Conservation (phyloP, 2,797 vertebrate species). For the Intellagama lesueurii region DNA sequence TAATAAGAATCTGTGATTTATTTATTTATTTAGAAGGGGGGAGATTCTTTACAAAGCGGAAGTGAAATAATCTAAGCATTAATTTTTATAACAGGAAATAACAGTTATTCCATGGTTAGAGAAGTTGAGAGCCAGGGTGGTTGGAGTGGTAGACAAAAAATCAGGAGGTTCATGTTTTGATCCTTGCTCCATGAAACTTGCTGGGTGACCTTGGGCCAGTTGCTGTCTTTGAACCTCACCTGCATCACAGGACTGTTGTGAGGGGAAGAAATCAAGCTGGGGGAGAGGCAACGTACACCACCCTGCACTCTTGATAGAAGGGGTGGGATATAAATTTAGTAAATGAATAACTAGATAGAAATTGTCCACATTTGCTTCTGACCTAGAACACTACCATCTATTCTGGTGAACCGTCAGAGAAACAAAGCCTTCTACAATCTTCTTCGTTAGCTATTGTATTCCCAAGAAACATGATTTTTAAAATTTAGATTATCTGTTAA, state of each 20-base stretch:
- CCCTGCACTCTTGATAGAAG: not conserved
- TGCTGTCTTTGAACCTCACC: not conserved
- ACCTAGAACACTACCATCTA: not conserved
- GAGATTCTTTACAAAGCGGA: not conserved
- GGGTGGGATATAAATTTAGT: not conserved
- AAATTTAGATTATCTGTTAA: not conserved
- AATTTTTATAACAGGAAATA: no score
- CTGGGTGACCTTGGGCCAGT: not conserved
- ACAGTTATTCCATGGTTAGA: not conserved
- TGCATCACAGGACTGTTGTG: not conserved
- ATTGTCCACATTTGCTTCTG: not conserved
- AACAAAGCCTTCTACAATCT: not conserved
- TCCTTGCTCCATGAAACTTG: not conserved
- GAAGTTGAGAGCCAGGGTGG: not conserved
- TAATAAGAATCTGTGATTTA: not conserved
- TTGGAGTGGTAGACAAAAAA: no score
- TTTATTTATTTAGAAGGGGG: no score
- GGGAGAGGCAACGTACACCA: not conserved
- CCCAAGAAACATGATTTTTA: not conserved
- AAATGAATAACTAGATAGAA: not conserved
- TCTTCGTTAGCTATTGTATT: not conserved
- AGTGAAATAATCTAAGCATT: not conserved
- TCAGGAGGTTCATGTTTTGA: not conserved
- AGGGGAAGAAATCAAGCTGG: not conserved
- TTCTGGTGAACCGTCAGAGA: not conserved